A percentile compares a stretch with the other conserved stretches of the same genome.
phyloP scores from a whole-genome alignment of 2,797 vertebrate species.

The Halcyon leucocephala region DNA sequence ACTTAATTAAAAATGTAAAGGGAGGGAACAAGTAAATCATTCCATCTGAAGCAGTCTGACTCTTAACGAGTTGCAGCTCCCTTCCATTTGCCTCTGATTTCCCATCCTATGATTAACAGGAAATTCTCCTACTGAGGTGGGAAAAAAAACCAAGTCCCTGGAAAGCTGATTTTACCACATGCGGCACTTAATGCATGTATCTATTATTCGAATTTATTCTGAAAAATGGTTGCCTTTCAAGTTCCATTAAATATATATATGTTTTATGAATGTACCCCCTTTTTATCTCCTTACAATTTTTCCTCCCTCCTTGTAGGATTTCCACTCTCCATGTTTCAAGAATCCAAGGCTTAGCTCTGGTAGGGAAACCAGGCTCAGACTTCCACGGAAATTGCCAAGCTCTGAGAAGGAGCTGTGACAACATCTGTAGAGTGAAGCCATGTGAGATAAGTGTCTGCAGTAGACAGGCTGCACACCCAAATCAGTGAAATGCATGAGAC shows the following conservation, averaged over 20 bases:
- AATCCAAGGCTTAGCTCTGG: background rate
- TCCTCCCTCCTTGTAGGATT: background rate
- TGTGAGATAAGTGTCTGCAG: background rate
- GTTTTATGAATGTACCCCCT: background rate
- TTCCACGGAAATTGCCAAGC: background rate
- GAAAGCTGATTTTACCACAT: background rate
- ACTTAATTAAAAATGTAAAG: background rate
- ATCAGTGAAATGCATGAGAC: background rate
- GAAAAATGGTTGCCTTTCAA: background rate
- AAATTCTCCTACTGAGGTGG: background rate
- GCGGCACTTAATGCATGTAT: background rate
- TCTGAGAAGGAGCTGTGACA: background rate
- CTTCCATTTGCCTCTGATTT: background rate
- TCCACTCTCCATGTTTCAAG: background rate
- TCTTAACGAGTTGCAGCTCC: background rate
- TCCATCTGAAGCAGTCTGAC: background rate
- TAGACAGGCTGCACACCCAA: background rate
- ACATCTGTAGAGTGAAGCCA: background rate
- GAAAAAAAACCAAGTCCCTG: background rate
- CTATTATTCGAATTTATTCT: background rate
- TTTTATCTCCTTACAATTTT: background rate
- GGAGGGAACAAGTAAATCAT: background rate
- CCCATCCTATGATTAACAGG: background rate
- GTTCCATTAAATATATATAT: background rate
- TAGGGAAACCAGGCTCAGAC: background rate